These are phyloP conservation scores for Chorisops tibialis DNA, from an alignment of 2,888 invertebrate genomes.

Conservation along the genomic window DNA sequence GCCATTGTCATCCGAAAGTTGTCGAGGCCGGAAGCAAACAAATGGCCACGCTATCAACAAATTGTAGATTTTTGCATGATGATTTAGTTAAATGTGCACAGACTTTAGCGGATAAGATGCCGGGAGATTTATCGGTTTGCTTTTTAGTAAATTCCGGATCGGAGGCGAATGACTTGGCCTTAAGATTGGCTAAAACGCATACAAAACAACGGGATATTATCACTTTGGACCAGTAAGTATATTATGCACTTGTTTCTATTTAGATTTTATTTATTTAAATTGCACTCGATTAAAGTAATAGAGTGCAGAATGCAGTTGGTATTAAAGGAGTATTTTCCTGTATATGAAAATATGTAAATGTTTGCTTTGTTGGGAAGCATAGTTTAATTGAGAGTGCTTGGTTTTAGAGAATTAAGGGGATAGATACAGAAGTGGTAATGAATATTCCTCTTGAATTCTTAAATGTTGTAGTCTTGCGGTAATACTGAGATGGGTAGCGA, in stretches of 20 bases:
- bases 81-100: conserved; percentile 89
- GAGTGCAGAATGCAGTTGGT: too few relatives aligned
- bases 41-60: conserved; percentile 89
- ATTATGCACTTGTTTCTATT: neutral
- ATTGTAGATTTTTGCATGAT: conserved; percentile 94
- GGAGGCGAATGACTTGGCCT: conserved; percentile 96
- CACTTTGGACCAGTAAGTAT: conserved; percentile 92
- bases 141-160: conserved; percentile 98
- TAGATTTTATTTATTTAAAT: conserved; percentile 3
- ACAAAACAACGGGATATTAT: conserved; percentile 88
- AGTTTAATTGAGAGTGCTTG: too few relatives aligned
- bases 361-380: too few relatives aligned
- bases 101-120: conserved; percentile 77
- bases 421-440: too few relatives aligned
- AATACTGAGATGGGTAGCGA: too few relatives aligned
- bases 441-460: too few relatives aligned
- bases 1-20: conserved; percentile 95
- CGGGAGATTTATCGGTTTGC: conserved; percentile 79
- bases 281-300: neutral
- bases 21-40: conserved; percentile 87
- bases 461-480: too few relatives aligned
- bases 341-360: too few relatives aligned
- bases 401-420: too few relatives aligned
- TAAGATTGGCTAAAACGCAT: conserved; percentile 84
- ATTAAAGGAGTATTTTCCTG: too few relatives aligned